These are phyloP conservation scores for Aricia artaxerxes DNA, from an alignment of 2,888 invertebrate species.

Conservation along the genomic window DNA sequence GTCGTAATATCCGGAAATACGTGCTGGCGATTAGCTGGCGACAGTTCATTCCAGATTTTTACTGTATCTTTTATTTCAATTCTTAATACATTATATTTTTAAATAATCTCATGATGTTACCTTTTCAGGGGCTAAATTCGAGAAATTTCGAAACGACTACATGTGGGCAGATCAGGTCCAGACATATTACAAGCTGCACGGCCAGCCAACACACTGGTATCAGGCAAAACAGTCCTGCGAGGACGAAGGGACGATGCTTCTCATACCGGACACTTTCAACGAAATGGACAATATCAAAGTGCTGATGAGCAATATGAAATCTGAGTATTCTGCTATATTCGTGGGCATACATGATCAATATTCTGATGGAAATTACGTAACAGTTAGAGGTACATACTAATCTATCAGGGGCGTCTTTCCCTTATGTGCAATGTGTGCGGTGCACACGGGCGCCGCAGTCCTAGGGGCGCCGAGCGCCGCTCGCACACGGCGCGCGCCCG, in stretches of 20 bases:
- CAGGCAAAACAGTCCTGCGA: conserved; percentile 56
- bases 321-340: conserved; percentile 54
- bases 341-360: conserved; percentile 56
- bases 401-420: no score
- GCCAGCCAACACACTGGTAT: conserved; percentile 53
- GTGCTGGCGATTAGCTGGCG: no score
- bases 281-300: conserved; percentile 57
- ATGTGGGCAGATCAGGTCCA: conserved; percentile 55
- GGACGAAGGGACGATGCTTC: conserved; percentile 53
- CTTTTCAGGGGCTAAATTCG: conserved; percentile 31
- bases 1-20: no score
- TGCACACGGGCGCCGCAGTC: no score
- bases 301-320: conserved; percentile 57
- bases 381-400: conserved; percentile 48
- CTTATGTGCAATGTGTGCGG: no score
- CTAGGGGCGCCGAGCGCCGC: no score
- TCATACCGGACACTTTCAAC: conserved; percentile 51
- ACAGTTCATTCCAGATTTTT: no score
- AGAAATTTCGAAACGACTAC: conserved; percentile 57
- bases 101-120: no score
- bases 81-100: no score
- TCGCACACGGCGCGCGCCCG: no score
- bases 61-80: no score
- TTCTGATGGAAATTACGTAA: conserved; percentile 53
- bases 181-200: conserved; percentile 56